Conservation (phyloP, 1,140 invertebrate genomes). For the Cyclina sinensis region DNA sequence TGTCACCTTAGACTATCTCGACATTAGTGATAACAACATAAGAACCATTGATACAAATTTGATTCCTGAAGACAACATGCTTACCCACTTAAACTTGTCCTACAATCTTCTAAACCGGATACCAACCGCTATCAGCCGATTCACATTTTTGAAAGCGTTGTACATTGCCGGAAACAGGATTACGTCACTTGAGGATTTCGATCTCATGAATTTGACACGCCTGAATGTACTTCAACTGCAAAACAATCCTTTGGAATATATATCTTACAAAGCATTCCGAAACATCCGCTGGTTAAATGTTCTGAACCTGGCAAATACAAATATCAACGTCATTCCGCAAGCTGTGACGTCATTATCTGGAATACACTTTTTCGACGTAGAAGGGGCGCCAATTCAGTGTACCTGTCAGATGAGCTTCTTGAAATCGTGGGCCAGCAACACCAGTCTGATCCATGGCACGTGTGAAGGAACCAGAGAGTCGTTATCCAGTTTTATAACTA, state of each 20-base stretch:
- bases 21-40: constrained; percentile 29
- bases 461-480: constrained; percentile 49
- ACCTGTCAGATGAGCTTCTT: constrained; percentile 48
- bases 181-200: constrained; percentile 35
- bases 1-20: constrained; percentile 17
- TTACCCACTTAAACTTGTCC: constrained; percentile 43
- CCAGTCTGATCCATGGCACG: constrained; percentile 16
- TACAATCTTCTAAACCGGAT: constrained; percentile 17
- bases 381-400: constrained; percentile 28
- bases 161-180: constrained; percentile 33
- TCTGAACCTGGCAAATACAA: constrained; percentile 10
- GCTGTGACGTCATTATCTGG: background rate
- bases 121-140: constrained; percentile 22
- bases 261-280: constrained; percentile 1
- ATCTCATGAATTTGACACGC: constrained; percentile 24
- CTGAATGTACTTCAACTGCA: constrained; percentile 12
- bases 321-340: constrained; percentile 3
- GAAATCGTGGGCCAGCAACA: background rate
- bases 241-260: constrained; percentile 46
- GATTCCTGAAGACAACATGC: background rate
- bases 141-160: background rate
- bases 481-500: constrained; percentile 9
- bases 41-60: constrained; percentile 13
- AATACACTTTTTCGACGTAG: background rate
- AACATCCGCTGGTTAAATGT: background rate